These are phyloP conservation scores for Asbolus verrucosus DNA, from an alignment of 1,140 invertebrate species.

Conservation along the genomic window DNA sequence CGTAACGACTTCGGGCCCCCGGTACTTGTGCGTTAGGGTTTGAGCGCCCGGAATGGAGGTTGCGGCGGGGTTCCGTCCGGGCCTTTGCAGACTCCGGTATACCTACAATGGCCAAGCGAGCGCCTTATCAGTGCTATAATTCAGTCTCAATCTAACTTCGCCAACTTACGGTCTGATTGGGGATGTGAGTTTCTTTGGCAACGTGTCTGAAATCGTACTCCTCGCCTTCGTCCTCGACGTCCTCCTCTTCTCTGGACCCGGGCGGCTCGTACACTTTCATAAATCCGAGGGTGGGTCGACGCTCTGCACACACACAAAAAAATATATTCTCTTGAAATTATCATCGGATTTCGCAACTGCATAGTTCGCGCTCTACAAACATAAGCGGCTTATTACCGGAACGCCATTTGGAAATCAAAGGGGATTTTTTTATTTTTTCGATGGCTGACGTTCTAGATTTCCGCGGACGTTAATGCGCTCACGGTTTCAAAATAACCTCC, in stretches of 20 bases:
- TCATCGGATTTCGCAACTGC: no score
- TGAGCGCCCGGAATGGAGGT: constrained; percentile 67
- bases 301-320: constrained; percentile 53
- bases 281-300: constrained; percentile 61
- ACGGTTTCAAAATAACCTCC: neutral
- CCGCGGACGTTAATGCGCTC: neutral
- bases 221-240: constrained; percentile 61
- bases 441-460: neutral
- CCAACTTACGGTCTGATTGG: constrained; percentile 61
- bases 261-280: constrained; percentile 64
- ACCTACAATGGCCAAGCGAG: constrained; percentile 67
- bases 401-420: constrained; percentile 16
- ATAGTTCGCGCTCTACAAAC: neutral
- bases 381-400: constrained; percentile 10
- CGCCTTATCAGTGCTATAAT: constrained; percentile 59
- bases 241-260: constrained; percentile 58
- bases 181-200: constrained; percentile 64
- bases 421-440: constrained; percentile 8
- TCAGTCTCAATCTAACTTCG: constrained; percentile 33
- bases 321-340: no score
- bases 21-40: constrained; percentile 63
- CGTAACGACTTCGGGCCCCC: constrained; percentile 80
- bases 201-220: constrained; percentile 63
- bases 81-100: constrained; percentile 76
- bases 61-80: constrained; percentile 71